phyloP scores from a whole-genome alignment of 2,888 invertebrate genomes.

The Mythimna ferrago region DNA sequence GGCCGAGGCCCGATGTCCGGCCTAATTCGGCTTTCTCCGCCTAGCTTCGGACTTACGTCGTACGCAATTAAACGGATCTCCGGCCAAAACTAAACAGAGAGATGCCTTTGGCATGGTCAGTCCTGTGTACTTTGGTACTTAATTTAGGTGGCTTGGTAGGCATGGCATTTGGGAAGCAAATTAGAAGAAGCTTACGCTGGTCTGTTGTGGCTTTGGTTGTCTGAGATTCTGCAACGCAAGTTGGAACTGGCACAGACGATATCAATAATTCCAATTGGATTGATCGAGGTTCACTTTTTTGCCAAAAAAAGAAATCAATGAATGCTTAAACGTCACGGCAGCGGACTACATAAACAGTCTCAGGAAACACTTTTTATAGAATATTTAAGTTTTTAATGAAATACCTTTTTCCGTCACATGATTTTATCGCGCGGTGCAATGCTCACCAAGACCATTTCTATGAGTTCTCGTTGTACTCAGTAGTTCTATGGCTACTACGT shows the following conservation, averaged over 20 bases:
- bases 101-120: slow-evolving; percentile 60
- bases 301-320: rapidly evolving
- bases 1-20: slow-evolving; percentile 42
- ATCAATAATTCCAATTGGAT: slow-evolving; percentile 2
- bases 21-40: slow-evolving; percentile 58
- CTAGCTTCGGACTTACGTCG: slow-evolving; percentile 61
- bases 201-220: slow-evolving; percentile 14
- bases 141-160: slow-evolving; percentile 61
- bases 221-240: not conserved
- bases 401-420: not conserved
- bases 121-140: slow-evolving; percentile 63
- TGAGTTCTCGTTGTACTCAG: no score
- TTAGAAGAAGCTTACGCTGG: slow-evolving; percentile 35
- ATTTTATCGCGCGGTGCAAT: not conserved
- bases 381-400: not conserved
- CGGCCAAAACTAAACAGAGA: slow-evolving; percentile 64
- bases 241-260: not conserved
- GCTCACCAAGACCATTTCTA: no score
- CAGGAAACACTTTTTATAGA: slow-evolving; percentile 8
- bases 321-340: slow-evolving; percentile 1
- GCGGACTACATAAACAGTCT: not conserved
- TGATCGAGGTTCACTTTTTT: not conserved
- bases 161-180: slow-evolving; percentile 59
- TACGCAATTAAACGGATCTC: slow-evolving; percentile 68
- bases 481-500: no score